A percentile compares a stretch with the other conserved stretches of the same genome.
phyloP scores from a whole-genome alignment of 2,797 vertebrate genomes.

The Pristis pectinata region DNA sequence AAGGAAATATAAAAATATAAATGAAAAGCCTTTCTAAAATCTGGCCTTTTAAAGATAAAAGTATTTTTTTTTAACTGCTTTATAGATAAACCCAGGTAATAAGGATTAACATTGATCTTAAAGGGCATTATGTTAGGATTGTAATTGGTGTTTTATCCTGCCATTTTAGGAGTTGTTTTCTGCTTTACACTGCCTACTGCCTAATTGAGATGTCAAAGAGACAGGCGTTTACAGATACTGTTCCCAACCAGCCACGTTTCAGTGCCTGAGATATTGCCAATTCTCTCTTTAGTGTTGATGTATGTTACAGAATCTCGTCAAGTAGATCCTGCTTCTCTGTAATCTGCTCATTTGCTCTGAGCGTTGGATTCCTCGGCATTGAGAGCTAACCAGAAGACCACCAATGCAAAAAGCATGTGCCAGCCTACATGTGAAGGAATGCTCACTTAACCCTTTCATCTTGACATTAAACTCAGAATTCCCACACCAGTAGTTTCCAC shows the following conservation, averaged over 20 bases:
- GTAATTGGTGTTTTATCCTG: neutral
- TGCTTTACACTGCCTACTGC: neutral
- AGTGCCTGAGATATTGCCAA: neutral
- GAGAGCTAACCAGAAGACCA: neutral
- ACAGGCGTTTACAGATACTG: neutral
- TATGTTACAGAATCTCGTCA: too few relatives aligned
- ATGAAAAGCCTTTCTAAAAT: too few relatives aligned
- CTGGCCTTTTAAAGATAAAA: neutral
- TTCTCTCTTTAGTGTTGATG: neutral
- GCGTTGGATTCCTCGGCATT: neutral
- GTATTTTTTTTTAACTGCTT: neutral
- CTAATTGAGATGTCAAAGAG: constrained; percentile 3
- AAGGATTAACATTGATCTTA: neutral
- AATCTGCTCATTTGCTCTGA: neutral
- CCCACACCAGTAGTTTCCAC: neutral
- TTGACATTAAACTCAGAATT: neutral
- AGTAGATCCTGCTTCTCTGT: neutral
- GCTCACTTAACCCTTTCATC: neutral
- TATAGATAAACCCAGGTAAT: neutral
- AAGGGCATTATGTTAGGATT: neutral
- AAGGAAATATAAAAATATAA: too few relatives aligned
- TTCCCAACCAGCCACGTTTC: neutral
- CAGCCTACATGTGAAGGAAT: too few relatives aligned
- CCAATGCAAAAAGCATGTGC: too few relatives aligned
- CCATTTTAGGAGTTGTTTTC: neutral